Evolutionary conservation across 2,113 vertebrate species (phyloP).

Genomic region (Tringa solitaria): DNA sequence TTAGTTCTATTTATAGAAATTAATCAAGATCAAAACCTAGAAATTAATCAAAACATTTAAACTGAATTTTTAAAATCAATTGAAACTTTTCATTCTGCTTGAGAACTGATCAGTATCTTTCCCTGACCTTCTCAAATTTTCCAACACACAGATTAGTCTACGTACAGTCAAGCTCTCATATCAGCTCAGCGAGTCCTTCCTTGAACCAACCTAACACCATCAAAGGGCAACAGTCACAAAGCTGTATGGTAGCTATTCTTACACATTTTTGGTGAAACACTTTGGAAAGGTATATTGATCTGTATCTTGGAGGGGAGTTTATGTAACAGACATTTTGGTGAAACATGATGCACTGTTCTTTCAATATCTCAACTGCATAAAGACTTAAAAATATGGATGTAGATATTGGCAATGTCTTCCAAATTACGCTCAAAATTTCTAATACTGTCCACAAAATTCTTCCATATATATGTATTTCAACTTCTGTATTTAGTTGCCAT

Average conservation of each 20-base stretch:
- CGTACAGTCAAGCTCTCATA: rapidly evolving
- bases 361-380: neutral
- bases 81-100: neutral
- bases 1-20: neutral
- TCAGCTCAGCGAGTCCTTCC: neutral
- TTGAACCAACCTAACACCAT: neutral
- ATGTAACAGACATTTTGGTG: neutral
- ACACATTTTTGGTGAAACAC: neutral
- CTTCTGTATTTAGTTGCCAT: neutral
- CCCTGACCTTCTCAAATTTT: neutral
- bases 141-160: neutral
- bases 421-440: neutral
- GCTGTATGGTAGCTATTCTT: neutral
- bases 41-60: neutral
- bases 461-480: neutral
- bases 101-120: neutral
- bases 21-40: neutral
- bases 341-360: neutral
- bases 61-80: neutral
- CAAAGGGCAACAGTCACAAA: neutral
- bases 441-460: neutral
- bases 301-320: neutral
- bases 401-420: neutral
- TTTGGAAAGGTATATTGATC: neutral
- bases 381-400: neutral